A percentile compares a stretch with the other conserved stretches of the same genome.
Evolutionary conservation across 92 coral and sea anemone genomes (phyloP).

Genomic region (Zoanthus gigantus): DNA sequence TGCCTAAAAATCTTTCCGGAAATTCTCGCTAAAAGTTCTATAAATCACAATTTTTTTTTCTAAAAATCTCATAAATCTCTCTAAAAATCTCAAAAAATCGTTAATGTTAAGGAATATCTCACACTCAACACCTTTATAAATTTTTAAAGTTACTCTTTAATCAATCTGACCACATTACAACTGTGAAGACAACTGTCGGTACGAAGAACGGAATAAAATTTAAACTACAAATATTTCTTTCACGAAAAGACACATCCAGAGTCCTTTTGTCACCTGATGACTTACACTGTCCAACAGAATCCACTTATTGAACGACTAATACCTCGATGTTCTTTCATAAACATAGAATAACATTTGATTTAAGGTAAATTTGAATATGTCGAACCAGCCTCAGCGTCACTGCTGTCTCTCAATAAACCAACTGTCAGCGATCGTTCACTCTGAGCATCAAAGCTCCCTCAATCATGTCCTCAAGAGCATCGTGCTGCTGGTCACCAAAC

Average conservation of each 20-base stretch:
- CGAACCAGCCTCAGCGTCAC: conserved; percentile 29
- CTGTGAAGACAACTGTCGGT: conserved; percentile 14
- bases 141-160: conserved; percentile 33
- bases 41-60: not conserved
- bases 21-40: conserved; percentile 4
- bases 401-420: conserved; percentile 24
- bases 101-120: conserved; percentile 18
- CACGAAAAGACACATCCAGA: conserved; percentile 17
- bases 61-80: conserved; percentile 11
- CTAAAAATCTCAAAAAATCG: conserved; percentile 27
- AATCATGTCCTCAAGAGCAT: conserved; percentile 28
- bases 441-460: conserved; percentile 28
- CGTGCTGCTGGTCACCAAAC: conserved; percentile 39
- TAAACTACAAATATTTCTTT: conserved; percentile 29
- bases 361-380: conserved; percentile 28
- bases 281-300: too few relatives aligned
- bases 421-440: conserved; percentile 26
- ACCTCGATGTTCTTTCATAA: conserved; percentile 21
- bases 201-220: conserved; percentile 9
- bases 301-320: conserved; percentile 34
- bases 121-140: conserved; percentile 28
- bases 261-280: conserved; percentile 29
- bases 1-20: conserved; percentile 16
- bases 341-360: conserved; percentile 19
- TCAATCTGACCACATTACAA: conserved; percentile 20